Base-by-base conservation (phyloP, 2,888 invertebrate species). In the Leucozona laternaria region DNA sequence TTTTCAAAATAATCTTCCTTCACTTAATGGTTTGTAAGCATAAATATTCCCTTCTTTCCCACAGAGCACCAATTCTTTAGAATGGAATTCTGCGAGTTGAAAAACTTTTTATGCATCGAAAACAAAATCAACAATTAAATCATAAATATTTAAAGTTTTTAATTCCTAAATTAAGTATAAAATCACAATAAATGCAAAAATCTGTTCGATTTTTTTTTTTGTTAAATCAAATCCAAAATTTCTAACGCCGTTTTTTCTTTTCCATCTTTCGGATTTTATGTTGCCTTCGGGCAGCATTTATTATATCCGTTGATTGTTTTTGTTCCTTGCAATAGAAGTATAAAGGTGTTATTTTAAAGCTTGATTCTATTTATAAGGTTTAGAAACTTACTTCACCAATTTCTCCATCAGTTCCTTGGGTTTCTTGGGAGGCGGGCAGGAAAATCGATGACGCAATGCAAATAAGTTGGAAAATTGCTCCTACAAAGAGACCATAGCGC, bases 381-480 rank as follows among this genome's bases (percentile, higher is more conserved):
- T 15, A 48, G 7, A 34, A 34, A 20, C 55, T 22, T 60, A 89
- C 89, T 88, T 89, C 90, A 40, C 83, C 76, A 10, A 72, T 79
- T 37, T 90, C 91, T 6, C 78, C 88, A 7, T 89, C 83, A 2
- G 89, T 89, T 31, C 88, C 89, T 53, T 88, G 89, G 10, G 57
- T 10, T n/a, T 88, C 84, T n/a, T 72, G 79, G 25, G 82, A 75
- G 15, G 95, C 95, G n/a, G 95, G 95, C 82, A 96, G 94, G 80
- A 97, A 94, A 62, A 97, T 95, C 88, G 97, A 97, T 22, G 97
- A 96, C 66, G 96, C 94, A 87, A 98, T 94, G 90, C 97, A 98
- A 25, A 96, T 93, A 76, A 98, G 92, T 93, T 98, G 98, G 90
- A 98, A 98, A n/a, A 97, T 94, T 17, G 97, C 97, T 6, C 97